These are phyloP conservation scores for Aldrovandia affinis DNA, from an alignment of 2,797 vertebrate species.

Conservation along the genomic window DNA sequence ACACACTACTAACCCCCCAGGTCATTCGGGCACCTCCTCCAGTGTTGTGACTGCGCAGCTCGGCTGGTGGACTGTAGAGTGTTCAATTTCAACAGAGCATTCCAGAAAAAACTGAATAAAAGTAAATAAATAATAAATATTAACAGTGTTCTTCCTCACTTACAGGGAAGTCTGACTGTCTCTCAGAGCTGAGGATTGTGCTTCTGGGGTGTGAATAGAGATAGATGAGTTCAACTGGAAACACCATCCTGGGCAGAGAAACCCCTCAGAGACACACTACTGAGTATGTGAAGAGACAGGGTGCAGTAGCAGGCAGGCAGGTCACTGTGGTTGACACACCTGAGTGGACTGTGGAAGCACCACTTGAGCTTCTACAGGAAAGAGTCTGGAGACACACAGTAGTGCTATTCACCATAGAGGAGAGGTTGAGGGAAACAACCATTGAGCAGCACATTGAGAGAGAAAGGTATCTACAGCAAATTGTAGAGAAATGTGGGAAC, in stretches of 20 bases:
- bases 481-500: slow-evolving; percentile 22
- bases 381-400: slow-evolving; percentile 15
- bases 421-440: neutral
- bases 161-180: neutral
- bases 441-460: slow-evolving; percentile 22
- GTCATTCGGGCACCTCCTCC: too few species aligned
- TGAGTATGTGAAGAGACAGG: neutral
- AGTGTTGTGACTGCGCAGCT: too few species aligned
- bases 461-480: neutral
- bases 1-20: too few species aligned
- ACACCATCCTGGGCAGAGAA: neutral
- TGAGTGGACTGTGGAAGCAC: neutral
- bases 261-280: neutral
- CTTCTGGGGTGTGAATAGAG: too few species aligned
- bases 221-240: too few species aligned
- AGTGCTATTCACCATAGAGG: slow-evolving; percentile 7
- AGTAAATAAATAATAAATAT: too few species aligned
- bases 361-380: neutral
- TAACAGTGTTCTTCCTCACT: neutral
- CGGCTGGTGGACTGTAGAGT: too few species aligned
- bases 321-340: neutral
- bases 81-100: too few species aligned
- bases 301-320: neutral
- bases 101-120: too few species aligned
- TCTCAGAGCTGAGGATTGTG: neutral